Evolutionary conservation across 2,797 vertebrate genomes (phyloP), one percentile per base, ranked within the genome.

Genomic region (Phrynocephalus guinanensis): DNA sequence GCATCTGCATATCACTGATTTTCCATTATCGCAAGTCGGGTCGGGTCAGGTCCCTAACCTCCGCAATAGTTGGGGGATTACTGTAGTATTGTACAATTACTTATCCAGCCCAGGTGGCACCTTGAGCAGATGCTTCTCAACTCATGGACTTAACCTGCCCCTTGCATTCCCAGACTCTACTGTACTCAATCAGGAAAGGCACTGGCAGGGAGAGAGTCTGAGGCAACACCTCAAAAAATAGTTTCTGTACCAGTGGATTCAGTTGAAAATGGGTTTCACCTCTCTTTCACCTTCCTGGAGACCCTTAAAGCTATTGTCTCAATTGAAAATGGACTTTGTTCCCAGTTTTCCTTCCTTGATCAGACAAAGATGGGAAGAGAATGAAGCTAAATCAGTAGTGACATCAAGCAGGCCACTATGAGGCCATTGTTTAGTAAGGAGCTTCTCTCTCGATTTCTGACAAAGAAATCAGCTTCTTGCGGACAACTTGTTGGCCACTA

Each of bases 71-170:
- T 44, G 38, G 38, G 38, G 38, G 38, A 44, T 33, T 33, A 33
- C 33, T 33, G 33, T 33, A 33, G 33, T 87, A 83, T 83, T 87
- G 78, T 83, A 60, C 24, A 83, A 73, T 87, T 87, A 87, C 81
- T 30, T 83, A n/a, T 60, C 30, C 48, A 78, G 33, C 68, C 66
- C 81, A 87, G 66, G 63, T 71, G 30, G 56, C 56, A 60, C 56
- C 56, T 60, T 16, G 56, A 60, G 15, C 56, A 60, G 56, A 9
- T 60, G 56, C 56, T 60, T 60, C 56, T 60, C 56, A 60, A 60
- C 56, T 10, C 9, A 60, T 60, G 56, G 70, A 11, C 70, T 71
- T 71, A 3, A 11, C n/a, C n/a, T 71, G 28, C 70, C 11, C 11
- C 5, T 71, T 71, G 26, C 70, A 28, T 71, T 71, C 70, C 70